Percentiles rank a stretch among this genome's conserved stretches.
Evolutionary conservation across 2,888 invertebrate species (phyloP).

Genomic region (Ormyrus rosae): DNA sequence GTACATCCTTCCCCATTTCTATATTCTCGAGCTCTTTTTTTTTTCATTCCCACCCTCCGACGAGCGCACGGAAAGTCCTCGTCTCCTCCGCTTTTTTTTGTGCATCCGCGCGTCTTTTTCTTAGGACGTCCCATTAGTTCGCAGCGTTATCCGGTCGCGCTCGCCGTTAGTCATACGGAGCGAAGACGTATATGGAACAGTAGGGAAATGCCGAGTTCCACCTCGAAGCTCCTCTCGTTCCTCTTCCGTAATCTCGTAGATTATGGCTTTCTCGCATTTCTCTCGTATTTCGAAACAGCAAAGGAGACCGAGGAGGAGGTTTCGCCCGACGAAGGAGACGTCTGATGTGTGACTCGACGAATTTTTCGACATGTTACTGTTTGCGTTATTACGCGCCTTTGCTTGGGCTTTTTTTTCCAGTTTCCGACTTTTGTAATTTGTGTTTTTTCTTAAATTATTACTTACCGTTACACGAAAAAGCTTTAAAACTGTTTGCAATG

Average conservation of each 20-base stretch:
- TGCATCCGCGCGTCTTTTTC: neutral
- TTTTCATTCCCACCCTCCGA: neutral
- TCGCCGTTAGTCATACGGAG: conserved; percentile 21
- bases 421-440: neutral
- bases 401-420: neutral
- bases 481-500: too few species aligned
- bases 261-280: conserved; percentile 16
- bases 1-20: neutral
- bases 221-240: conserved; percentile 1
- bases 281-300: neutral
- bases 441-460: neutral
- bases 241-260: conserved; percentile 26
- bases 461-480: too few species aligned
- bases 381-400: too few species aligned
- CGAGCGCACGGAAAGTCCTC: conserved; percentile 11
- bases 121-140: neutral
- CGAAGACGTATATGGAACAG: neutral
- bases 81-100: neutral
- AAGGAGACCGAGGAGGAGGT: neutral
- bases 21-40: neutral
- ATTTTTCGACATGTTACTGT: too few species aligned
- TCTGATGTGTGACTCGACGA: too few species aligned
- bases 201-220: neutral
- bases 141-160: conserved; percentile 20
- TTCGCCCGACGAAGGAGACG: too few species aligned